Evolutionary conservation across 1,140 invertebrate genomes (phyloP).

Genomic region (Bombus vancouverensis): DNA sequence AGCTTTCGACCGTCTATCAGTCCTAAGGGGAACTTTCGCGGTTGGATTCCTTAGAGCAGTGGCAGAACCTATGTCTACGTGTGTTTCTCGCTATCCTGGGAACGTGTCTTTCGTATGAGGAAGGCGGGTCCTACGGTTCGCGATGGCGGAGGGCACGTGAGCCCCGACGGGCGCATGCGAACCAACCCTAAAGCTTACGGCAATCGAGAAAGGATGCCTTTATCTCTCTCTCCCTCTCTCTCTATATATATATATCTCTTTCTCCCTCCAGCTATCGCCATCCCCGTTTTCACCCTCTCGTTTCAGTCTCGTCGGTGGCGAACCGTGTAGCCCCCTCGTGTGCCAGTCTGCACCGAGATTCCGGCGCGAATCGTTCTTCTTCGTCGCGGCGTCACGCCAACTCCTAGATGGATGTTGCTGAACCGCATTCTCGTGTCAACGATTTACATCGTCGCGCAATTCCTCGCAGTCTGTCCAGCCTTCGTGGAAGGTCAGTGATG

Average conservation of each 20-base stretch:
- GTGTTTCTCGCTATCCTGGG: slow-evolving; percentile 66
- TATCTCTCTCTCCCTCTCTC: slow-evolving; percentile 16
- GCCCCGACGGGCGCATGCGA: slow-evolving; percentile 74
- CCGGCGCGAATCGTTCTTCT: slow-evolving; percentile 76
- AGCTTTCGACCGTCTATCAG: slow-evolving; percentile 56
- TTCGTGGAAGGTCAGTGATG: slow-evolving; percentile 76
- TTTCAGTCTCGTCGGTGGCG: slow-evolving; percentile 55
- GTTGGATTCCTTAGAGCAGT: slow-evolving; percentile 54
- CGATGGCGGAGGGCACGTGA: slow-evolving; percentile 76
- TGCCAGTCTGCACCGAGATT: slow-evolving; percentile 78
- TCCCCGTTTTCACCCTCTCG: slow-evolving; percentile 59
- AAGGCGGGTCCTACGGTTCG: slow-evolving; percentile 73
- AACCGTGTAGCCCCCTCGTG: slow-evolving; percentile 64
- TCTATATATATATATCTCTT: slow-evolving; percentile 5
- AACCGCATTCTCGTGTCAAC: slow-evolving; percentile 73
- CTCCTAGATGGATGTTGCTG: slow-evolving; percentile 80
- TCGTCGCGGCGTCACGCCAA: slow-evolving; percentile 72
- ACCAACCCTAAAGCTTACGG: slow-evolving; percentile 70
- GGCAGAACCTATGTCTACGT: slow-evolving; percentile 55
- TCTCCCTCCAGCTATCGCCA: slow-evolving; percentile 13
- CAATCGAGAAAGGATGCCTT: slow-evolving; percentile 67
- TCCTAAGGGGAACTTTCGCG: slow-evolving; percentile 55
- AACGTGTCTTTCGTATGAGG: slow-evolving; percentile 68
- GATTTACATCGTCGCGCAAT: slow-evolving; percentile 69
- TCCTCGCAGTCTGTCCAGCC: slow-evolving; percentile 60